Percentiles rank a stretch among this genome's conserved stretches.
Evolutionary conservation across 2,113 vertebrate genomes (phyloP).

Genomic region (Haliaeetus leucogaster): DNA sequence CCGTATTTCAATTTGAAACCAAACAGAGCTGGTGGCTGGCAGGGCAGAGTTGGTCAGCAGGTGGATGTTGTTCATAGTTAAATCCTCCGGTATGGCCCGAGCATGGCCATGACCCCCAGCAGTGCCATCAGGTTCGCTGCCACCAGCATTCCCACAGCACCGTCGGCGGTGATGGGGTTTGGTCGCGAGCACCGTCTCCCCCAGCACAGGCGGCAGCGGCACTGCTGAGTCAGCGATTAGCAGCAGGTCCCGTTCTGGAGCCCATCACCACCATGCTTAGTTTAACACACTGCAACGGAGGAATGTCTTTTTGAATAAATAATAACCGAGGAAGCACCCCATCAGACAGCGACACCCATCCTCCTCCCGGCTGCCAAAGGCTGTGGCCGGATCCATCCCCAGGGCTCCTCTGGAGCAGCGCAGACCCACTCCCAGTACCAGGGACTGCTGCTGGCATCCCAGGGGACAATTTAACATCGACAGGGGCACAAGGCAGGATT

Average conservation of each 20-base stretch:
- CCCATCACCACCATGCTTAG: not conserved
- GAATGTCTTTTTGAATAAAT: not conserved
- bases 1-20: not conserved
- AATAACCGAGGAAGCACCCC: not conserved
- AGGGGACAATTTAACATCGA: not conserved
- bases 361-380: fast-evolving
- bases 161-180: fast-evolving
- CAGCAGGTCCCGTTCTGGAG: not conserved
- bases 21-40: not conserved
- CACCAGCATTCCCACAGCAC: not conserved
- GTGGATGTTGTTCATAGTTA: not conserved
- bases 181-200: not conserved
- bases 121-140: not conserved
- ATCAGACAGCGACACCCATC: not conserved
- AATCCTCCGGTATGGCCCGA: not conserved
- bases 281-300: not conserved
- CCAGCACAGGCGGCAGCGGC: not conserved
- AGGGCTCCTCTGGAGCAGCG: not conserved
- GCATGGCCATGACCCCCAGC: not conserved
- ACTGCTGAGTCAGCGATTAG: not conserved
- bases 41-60: not conserved
- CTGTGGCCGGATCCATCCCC: not conserved
- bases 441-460: not conserved
- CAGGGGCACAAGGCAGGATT: not conserved
- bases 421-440: not conserved